Conservation (phyloP, 2,888 invertebrate species). For the Acanthosepion esculentum region DNA sequence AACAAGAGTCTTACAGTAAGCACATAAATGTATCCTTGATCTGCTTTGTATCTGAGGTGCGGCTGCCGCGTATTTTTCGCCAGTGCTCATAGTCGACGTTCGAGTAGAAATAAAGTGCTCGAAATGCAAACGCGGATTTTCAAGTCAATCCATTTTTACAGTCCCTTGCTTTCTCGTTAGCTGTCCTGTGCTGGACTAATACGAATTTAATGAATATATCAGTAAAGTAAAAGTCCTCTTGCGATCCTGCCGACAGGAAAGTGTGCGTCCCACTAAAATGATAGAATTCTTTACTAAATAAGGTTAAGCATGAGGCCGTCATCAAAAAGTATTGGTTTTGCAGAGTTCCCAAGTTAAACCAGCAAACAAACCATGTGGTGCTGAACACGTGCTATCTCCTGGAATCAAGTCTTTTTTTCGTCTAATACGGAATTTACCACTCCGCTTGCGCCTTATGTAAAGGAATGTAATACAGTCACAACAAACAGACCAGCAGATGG, state of each 20-base stretch:
- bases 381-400: neutral
- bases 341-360: neutral
- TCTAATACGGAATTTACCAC: neutral
- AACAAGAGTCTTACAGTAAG: no score
- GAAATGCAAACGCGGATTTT: no score
- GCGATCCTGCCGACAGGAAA: neutral
- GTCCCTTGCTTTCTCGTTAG: no score
- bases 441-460: neutral
- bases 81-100: no score
- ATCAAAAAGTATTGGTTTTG: neutral
- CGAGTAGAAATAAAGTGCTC: no score
- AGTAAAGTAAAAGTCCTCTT: neutral
- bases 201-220: no score
- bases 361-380: constrained; percentile 9
- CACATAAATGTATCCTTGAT: no score
- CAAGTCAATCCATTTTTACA: no score
- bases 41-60: no score
- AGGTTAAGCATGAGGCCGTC: neutral
- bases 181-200: no score
- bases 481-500: constrained; percentile 21
- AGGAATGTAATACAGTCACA: neutral
- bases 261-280: neutral
- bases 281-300: neutral
- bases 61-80: no score
- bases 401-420: neutral